Conservation (phyloP, 2,797 vertebrate genomes). For the Coluber constrictor region DNA sequence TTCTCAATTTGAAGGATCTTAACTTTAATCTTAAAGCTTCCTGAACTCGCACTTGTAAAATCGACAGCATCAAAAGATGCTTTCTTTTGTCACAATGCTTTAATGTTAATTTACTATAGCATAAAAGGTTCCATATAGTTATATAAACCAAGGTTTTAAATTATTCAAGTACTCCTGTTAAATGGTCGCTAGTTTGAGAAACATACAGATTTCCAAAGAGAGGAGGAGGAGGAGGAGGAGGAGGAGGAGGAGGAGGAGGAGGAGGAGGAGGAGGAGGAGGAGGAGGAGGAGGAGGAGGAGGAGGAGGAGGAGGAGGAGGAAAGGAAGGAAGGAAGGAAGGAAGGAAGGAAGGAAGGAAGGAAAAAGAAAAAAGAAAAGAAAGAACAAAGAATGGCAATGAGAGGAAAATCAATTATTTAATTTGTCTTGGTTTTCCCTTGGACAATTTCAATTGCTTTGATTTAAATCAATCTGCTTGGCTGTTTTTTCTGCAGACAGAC, state of each 20-base stretch:
- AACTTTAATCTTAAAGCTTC: neutral
- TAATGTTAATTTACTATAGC: neutral
- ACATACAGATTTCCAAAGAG: neutral
- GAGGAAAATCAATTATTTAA: slow-evolving; percentile 16
- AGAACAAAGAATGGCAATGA: neutral
- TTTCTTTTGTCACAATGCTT: neutral
- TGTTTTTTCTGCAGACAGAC: neutral
- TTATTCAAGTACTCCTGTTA: slow-evolving; percentile 3
- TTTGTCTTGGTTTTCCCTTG: neutral
- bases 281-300: too few relatives aligned
- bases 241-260: too few relatives aligned
- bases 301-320: too few relatives aligned
- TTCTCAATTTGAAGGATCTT: neutral
- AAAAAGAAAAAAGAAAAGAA: neutral
- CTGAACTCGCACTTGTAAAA: neutral
- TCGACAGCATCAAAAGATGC: neutral
- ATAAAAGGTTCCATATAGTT: neutral
- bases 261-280: too few relatives aligned
- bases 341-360: too few relatives aligned
- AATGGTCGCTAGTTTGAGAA: slow-evolving; percentile 4
- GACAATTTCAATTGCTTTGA: neutral
- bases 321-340: too few relatives aligned
- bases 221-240: too few relatives aligned
- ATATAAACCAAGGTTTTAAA: slow-evolving; percentile 10
- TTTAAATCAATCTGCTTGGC: neutral